These are phyloP conservation scores for Scytalopus superciliaris DNA, from an alignment of 2,113 vertebrate species.

Conservation along the genomic window DNA sequence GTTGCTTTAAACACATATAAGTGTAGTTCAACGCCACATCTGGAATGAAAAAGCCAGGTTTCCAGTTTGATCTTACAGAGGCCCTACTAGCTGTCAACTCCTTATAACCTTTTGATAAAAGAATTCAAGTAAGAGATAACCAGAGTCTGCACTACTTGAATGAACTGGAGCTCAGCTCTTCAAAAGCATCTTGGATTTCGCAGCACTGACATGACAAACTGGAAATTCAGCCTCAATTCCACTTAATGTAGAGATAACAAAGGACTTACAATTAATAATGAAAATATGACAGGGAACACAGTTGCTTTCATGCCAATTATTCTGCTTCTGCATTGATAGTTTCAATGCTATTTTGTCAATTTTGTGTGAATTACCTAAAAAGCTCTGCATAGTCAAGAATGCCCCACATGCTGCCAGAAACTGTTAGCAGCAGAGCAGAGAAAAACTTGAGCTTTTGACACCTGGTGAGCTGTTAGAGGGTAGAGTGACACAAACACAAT, in stretches of 20 bases:
- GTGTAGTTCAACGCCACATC: constrained; percentile 22
- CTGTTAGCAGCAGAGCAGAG: background rate
- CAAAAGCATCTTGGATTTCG: background rate
- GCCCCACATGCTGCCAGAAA: background rate
- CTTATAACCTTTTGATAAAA: constrained; percentile 38
- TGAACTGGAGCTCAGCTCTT: background rate
- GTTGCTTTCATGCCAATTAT: background rate
- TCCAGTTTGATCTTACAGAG: background rate
- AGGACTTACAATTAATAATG: background rate
- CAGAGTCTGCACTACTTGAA: background rate
- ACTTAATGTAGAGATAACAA: background rate
- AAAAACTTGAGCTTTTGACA: background rate
- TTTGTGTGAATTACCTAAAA: background rate
- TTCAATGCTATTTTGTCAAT: background rate
- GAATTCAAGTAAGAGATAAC: constrained; percentile 26
- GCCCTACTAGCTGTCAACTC: constrained; percentile 26
- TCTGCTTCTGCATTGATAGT: background rate
- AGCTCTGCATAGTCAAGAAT: background rate
- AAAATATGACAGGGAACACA: background rate
- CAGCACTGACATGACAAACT: background rate
- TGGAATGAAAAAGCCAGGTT: background rate
- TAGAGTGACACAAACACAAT: background rate
- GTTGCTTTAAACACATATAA: constrained; percentile 39
- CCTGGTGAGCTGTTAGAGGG: background rate
- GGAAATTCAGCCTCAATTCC: background rate